Base-by-base conservation (phyloP, 1,140 invertebrate species). In the Tetramorium parvispinum region DNA sequence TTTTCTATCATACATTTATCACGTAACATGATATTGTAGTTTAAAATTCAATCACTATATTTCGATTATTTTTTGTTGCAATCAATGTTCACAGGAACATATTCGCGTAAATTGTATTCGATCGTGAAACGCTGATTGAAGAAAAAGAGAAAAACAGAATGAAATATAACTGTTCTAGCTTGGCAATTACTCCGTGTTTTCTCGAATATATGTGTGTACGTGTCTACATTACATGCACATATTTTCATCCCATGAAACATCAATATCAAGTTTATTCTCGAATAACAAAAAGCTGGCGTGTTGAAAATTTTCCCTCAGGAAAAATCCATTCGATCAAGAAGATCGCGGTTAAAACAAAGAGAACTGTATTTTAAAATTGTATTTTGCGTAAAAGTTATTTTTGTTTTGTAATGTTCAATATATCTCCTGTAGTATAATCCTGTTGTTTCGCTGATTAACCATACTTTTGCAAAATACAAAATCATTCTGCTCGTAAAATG, bases 81-180 rank as follows among this genome's bases (percentile, higher is more conserved):
- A 76, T 6, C 51, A 57, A 57, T 53, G 18, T 40, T 57, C n/a
- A 73, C 51, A 24, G 32, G 16, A 75, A 57, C 11, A 24, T 7
- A 24, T 40, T 57, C 32, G 32, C 11, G n/a, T 40, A 76, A 76
- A 76, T 57, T 75, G 51, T 18, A 75, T 75, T 32, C 13, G 13
- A 76, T 59, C 37, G 73, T 37, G 51, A 76, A 76, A 16, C 53
- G 16, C 3, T 76, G 73, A 76, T 76, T 76, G 73, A 57, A 59
- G 32, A 76, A 57, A 75, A 57, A 55, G 27, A 37, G 71, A 55
- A 76, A 76, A 76, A 76, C 21, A 57, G 7, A 6, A 59, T 59
- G 21, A 57, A 76, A 76, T 27, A 24, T 43, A 59, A 32, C 51
- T 11, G 16, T 59, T 76, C 53, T 24, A 76, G 32, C 37, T 59